Base-by-base conservation (phyloP, 2,113 vertebrate genomes). In the Platycercus adscitus region DNA sequence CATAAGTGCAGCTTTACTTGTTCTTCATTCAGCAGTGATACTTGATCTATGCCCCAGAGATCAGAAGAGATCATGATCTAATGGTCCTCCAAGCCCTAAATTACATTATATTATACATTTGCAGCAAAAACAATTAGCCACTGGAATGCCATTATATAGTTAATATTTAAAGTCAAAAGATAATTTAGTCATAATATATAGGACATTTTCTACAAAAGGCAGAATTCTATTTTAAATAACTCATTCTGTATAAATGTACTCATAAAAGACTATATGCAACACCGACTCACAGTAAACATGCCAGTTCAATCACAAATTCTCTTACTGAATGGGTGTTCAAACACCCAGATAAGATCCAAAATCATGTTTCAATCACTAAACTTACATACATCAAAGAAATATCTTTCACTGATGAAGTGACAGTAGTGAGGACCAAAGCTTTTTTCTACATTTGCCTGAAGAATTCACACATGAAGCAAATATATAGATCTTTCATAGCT, bases 161-260 rank as follows among this genome's bases (percentile, higher is more conserved):
- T 80, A 84, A 91, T 61, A 77, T 33, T 90, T 89, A 14, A 94
- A 87, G 33, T 47, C 56, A 80, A 75, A 91, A 80, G 35, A 52
- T 65, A 81, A 93, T 82, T 86, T 70, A 84, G 26, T 58, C 61
- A 43, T 33, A 68, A 82, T 77, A 65, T 41, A 89, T 12, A 72
- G 13, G 58, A 25, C 2, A 10, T 80, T 81, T 81, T 70, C 63
- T 84, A 55, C 49, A 93, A 78, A 79, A 92, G 50, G n/a, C 17
- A 81, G 49, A 81, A 60, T 88, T 88, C 29, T 69, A 43, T 26
- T 73, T 91, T 77, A 83, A 95, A 92, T 91, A 89, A 91, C 65
- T 94, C 2, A 76, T 73, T 64, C 37, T 35, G 49, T 16, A 35
- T 39, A 86, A 86, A 68, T 10, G 16, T 21, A 39, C 49, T 33